These are phyloP conservation scores for Zoroaster sp. DNA, from an alignment of 53 echinoderm and acorn worm species.

Conservation along the genomic window DNA sequence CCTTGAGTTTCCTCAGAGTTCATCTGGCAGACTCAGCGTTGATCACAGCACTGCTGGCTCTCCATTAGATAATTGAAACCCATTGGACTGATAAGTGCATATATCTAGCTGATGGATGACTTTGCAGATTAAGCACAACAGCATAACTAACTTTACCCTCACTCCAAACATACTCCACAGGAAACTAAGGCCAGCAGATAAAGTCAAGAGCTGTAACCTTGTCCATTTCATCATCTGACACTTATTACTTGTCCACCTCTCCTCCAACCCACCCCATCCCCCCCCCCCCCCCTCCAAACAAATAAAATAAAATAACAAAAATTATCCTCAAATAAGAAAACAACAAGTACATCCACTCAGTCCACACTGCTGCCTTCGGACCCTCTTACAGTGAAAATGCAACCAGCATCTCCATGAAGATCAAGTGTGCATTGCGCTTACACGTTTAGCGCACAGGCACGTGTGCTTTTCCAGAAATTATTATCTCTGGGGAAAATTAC, in stretches of 20 bases:
- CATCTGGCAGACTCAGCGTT: background rate
- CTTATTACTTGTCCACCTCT: too few species aligned
- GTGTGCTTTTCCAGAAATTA: too few species aligned
- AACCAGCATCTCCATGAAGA: too few species aligned
- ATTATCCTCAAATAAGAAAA: background rate
- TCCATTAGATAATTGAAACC: background rate
- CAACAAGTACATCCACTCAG: too few species aligned
- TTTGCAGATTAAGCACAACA: background rate
- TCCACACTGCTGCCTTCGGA: too few species aligned
- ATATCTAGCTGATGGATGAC: background rate
- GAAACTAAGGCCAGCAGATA: background rate
- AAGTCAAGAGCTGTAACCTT: too few species aligned
- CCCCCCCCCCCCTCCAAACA: background rate
- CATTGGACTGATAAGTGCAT: background rate
- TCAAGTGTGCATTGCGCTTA: too few species aligned
- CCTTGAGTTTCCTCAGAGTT: background rate
- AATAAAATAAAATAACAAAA: background rate
- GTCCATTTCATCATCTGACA: too few species aligned
- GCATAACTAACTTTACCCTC: background rate
- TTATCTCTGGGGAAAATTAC: too few species aligned
- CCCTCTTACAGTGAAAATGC: too few species aligned
- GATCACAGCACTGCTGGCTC: background rate
- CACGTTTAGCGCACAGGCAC: too few species aligned
- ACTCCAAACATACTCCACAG: background rate
- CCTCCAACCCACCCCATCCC: background rate